Percentiles rank a stretch among this genome's conserved stretches.
Conservation (phyloP, 92 coral and sea anemone species). For the Meandrina meandrites region DNA sequence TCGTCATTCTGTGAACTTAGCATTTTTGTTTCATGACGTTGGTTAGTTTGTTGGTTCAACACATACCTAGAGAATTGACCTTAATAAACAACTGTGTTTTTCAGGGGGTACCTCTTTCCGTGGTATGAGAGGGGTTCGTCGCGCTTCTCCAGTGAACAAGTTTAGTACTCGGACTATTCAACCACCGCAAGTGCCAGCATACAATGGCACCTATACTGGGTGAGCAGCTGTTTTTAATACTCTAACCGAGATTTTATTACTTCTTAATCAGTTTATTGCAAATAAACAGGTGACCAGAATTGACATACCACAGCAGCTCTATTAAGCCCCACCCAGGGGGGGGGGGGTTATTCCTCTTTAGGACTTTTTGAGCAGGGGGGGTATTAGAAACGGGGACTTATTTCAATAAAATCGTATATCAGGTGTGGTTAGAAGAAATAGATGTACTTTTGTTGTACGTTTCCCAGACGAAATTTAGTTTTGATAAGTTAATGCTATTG, state of each 20-base stretch:
- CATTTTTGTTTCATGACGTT: background rate
- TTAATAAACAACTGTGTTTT: background rate
- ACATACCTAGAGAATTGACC: background rate
- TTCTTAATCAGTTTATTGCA: background rate
- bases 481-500: too few relatives aligned
- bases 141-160: slow-evolving; percentile 72
- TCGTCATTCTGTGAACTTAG: background rate
- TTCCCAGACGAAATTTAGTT: too few relatives aligned
- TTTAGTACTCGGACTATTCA: slow-evolving; percentile 64
- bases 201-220: slow-evolving; percentile 34
- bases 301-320: too few relatives aligned
- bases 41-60: background rate
- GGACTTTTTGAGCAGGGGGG: too few relatives aligned
- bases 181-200: slow-evolving; percentile 52
- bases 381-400: too few relatives aligned
- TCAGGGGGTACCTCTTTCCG: slow-evolving; percentile 55
- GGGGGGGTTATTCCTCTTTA: too few relatives aligned
- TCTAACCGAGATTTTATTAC: background rate
- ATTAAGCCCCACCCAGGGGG: too few relatives aligned
- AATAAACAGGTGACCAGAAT: background rate
- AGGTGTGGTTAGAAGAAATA: too few relatives aligned
- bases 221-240: slow-evolving; percentile 1
- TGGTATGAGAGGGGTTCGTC: slow-evolving; percentile 70
- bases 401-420: too few relatives aligned
- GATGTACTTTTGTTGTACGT: too few relatives aligned